Evolutionary conservation across 2,113 vertebrate genomes (phyloP), one percentile per base, ranked within the genome.

Genomic region (Megaceryle maxima): DNA sequence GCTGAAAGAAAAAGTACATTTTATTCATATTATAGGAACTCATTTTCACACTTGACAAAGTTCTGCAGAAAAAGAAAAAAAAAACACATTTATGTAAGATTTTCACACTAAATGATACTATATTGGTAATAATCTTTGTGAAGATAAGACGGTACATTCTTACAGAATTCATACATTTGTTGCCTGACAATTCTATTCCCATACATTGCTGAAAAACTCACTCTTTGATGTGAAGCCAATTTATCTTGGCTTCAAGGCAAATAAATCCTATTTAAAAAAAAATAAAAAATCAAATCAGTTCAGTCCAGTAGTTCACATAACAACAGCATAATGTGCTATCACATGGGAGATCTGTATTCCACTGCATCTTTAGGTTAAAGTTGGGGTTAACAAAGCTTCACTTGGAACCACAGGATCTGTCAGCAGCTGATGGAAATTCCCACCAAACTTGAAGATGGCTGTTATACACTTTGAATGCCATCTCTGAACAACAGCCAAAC

Each of bases 1-100:
- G 88, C 98, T 98, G 90, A 87, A 91, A 91, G 73, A 96, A 94
- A 96, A 96, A 76, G 16, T 10, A 90, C 57, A 95, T 3, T 79
- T 96, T 77, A 76, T 94, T 96, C n/a, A 55, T 87, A 94, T 92
- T 79, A 70, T 31, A 91, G 67, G 33, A 88, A 66, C 37, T 94
- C n/a, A 66, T 72, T 94, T 95, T 87, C 83, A 84, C 33, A 94
- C 83, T 62, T 74, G 68, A 90, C 26, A 68, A 83, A 83, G 69
- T 79, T 94, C 63, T 68, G 55, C 59, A 91, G 78, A 15, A 75
- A 90, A 73, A 74, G 9, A 56, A 56, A 75, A 75, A 19, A 67
- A 69, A 37, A 24, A 20, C 43, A n/a, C 6, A 79, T 74, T 91
- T 68, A 86, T 25, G 35, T 39, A 56, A 74, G 59, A 64, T 56